Base-by-base conservation (phyloP, 2,888 invertebrate genomes). In the Microplitis deprimator region DNA sequence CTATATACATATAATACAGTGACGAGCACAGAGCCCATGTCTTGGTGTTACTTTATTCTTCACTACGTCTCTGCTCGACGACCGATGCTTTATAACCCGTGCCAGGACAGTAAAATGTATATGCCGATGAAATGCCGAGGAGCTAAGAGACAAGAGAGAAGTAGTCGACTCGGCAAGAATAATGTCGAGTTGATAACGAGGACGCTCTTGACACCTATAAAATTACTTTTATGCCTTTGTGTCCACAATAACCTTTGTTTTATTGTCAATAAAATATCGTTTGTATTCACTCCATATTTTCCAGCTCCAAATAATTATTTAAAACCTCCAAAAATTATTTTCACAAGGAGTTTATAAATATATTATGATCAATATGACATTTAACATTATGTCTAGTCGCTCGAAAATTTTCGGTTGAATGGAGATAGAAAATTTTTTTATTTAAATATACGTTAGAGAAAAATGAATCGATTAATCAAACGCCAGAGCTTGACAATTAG, bases 111-210 rank as follows among this genome's bases (percentile, higher is more conserved):
- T 50, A 50, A 50, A 50, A 50, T 50, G 50, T 50, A 50, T 50
- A 50, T 50, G 50, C 29, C 16, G 16, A 39, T 29, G 20, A 67
- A 67, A 38, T 39, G 67, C n/a, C 38, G 39, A 50, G 13, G 3
- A 50, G 13, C 50, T 50, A 8, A 50, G 5, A 7, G 59, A 16
- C 59, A 38, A 50, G 20, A 67, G 38, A 65, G 41, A 73, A 68
- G 68, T 16, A 59, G 71, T 76, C 67, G 72, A 73, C 68, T 76
- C 68, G 60, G 73, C 68, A 20, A 68, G 73, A 76, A 62, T 50
- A 76, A 62, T 50, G 3, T 61, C 62, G 38, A 60, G 10, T 17
- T 68, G 70, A 76, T 76, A 76, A 76, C 76, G 65, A 71, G 50
- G 76, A 50, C 65, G 41, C 39, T 29, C 69, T 68, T 70, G 65